Evolutionary conservation across 1,140 invertebrate species (phyloP), one percentile per base, ranked within the genome.

Genomic region (Camponotus floridanus): DNA sequence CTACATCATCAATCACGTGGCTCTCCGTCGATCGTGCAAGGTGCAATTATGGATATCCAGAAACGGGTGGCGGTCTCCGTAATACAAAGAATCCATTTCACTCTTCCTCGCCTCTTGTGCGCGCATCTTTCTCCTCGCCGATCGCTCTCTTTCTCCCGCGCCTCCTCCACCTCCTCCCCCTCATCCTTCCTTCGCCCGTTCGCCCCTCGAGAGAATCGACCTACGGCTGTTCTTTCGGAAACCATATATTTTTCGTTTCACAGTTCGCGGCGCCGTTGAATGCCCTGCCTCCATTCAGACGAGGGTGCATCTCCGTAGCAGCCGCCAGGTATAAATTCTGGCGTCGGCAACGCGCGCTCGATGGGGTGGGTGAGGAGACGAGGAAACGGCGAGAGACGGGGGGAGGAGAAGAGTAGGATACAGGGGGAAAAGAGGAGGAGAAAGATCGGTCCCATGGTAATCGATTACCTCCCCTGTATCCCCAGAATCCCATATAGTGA

Each of bases 281-380:
- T 89, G 89, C 88, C 88, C 88, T 87, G 84, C 89, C 89, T 93
- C 86, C 90, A 90, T 91, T 91, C 89, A 90, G 91, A 92, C 91
- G 91, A 93, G 93, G 93, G 92, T 95, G 94, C 92, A 94, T 91
- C 93, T 93, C 91, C 86, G 90, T 87, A 91, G 90, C 91, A 92
- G 90, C 92, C 92, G 92, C 90, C 94, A 94, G 94, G 93, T 95
- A 95, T 95, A 95, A 95, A 95, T 95, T 94, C 94, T 92, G 91
- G 92, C 92, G 88, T 94, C 87, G 91, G 88, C 90, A 90, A 87
- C 87, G 87, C 86, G 61, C 68, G 57, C 33, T 39, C 51, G 73
- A 76, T 67, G 59, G 70, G 73, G 65, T 18, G 21, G 57, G 57
- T 74, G 81, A 59, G 68, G 70, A 39, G 73, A 62, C 13, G 57